A percentile compares a stretch with the other conserved stretches of the same genome.
phyloP scores from a whole-genome alignment of 2,888 invertebrate genomes.

The Brenthis daphne region DNA sequence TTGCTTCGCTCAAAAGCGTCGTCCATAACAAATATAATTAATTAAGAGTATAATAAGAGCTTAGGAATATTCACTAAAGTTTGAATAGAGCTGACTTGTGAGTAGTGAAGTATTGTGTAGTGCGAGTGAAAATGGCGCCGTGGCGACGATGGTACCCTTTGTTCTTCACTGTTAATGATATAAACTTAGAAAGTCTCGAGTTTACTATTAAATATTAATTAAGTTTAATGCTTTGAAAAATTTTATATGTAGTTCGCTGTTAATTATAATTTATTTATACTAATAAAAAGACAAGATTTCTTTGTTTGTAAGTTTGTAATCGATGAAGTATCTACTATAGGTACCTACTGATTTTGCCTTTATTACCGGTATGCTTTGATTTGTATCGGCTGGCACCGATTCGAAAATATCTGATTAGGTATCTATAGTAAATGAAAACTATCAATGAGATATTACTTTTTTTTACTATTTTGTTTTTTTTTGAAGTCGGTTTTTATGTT shows the following conservation, averaged over 20 bases:
- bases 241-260: background rate
- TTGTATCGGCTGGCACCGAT: no score
- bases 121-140: slow-evolving; percentile 60
- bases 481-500: no score
- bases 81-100: slow-evolving; percentile 35
- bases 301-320: no score
- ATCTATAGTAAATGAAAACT: no score
- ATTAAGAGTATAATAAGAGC: slow-evolving; percentile 64
- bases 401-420: no score
- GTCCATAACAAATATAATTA: slow-evolving; percentile 74
- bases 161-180: slow-evolving; percentile 21
- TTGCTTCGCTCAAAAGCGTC: slow-evolving; percentile 48
- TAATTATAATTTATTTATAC: background rate
- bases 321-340: no score
- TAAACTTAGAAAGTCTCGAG: slow-evolving; percentile 6
- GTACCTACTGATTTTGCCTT: no score
- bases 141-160: background rate
- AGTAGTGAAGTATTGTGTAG: slow-evolving; percentile 47
- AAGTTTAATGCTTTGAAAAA: background rate
- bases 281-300: no score
- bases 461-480: no score
- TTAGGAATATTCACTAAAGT: slow-evolving; percentile 32
- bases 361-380: no score
- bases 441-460: no score
- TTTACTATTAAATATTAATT: background rate